phyloP scores from a whole-genome alignment of 2,113 vertebrate species.

The Heterochromis multidens region DNA sequence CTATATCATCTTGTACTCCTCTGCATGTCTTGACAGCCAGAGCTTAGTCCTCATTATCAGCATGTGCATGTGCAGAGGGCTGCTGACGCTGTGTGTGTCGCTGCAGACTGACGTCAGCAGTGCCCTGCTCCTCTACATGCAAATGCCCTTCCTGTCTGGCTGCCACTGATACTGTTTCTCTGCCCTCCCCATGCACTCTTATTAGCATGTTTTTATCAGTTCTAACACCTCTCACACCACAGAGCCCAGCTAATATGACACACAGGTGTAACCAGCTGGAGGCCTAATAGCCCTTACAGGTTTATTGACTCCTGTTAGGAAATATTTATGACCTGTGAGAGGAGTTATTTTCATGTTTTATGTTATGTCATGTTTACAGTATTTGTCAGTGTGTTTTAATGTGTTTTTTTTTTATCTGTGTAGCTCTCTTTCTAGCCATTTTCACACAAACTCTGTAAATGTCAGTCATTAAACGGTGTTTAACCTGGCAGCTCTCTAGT shows the following conservation, averaged over 20 bases:
- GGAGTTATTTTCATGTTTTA: conserved; percentile 2
- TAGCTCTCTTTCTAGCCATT: not conserved
- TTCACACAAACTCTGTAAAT: not conserved
- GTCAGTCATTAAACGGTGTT: not conserved
- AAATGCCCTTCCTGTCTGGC: conserved; percentile 43
- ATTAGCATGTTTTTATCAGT: conserved; percentile 72
- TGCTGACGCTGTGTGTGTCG: conserved; percentile 64
- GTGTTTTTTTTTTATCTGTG: not conserved
- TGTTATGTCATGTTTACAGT: not conserved
- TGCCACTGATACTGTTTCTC: conserved; percentile 57
- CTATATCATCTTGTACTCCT: conserved; percentile 15
- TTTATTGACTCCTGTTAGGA: conserved; percentile 56
- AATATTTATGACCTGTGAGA: conserved; percentile 48
- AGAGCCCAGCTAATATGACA: conserved; percentile 65
- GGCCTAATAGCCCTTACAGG: conserved; percentile 37
- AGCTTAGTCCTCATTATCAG: conserved; percentile 52
- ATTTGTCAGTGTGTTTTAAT: not conserved
- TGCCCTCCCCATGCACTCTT: conserved; percentile 40
- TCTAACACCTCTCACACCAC: conserved; percentile 63
- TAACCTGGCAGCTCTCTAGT: not conserved
- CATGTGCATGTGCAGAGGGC: conserved; percentile 41
- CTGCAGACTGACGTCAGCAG: conserved; percentile 66
- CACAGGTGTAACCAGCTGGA: conserved; percentile 59
- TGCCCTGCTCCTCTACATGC: conserved; percentile 55
- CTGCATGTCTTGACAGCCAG: conserved; percentile 39